Conservation (phyloP, 2,113 vertebrate species). For the Gobius niger region DNA sequence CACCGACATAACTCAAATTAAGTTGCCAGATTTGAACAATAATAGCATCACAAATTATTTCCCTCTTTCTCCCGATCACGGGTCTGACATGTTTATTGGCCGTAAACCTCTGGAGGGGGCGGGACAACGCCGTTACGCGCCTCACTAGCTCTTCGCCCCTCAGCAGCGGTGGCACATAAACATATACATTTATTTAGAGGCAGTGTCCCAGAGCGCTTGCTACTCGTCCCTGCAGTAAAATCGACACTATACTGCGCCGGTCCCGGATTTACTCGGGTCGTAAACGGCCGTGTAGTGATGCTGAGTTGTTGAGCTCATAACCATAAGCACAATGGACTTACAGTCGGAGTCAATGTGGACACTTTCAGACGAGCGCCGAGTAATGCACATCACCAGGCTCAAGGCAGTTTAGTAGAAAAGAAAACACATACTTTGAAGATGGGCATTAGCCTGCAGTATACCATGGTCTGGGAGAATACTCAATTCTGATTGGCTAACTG, state of each 20-base stretch:
- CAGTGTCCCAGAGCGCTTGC: conserved; percentile 59
- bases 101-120: conserved; percentile 56
- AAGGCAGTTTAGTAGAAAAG: too few species aligned
- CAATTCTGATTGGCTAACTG: too few species aligned
- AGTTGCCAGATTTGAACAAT: neutral
- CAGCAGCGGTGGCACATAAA: conserved; percentile 58
- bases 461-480: too few species aligned
- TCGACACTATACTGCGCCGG: conserved; percentile 15
- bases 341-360: neutral
- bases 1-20: too few species aligned
- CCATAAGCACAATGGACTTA: neutral
- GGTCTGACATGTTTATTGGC: conserved; percentile 69
- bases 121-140: conserved; percentile 67
- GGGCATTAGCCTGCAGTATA: too few species aligned
- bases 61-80: conserved; percentile 23
- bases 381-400: neutral
- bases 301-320: neutral
- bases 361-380: neutral
- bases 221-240: conserved; percentile 41
- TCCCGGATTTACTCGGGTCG: conserved; percentile 20
- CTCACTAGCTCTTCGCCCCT: conserved; percentile 68
- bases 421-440: too few species aligned
- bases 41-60: conserved; percentile 38
- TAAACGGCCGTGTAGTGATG: neutral
- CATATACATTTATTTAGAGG: conserved; percentile 79